These are phyloP conservation scores for Scortum barcoo DNA, from an alignment of 2,113 vertebrate genomes.

Conservation along the genomic window DNA sequence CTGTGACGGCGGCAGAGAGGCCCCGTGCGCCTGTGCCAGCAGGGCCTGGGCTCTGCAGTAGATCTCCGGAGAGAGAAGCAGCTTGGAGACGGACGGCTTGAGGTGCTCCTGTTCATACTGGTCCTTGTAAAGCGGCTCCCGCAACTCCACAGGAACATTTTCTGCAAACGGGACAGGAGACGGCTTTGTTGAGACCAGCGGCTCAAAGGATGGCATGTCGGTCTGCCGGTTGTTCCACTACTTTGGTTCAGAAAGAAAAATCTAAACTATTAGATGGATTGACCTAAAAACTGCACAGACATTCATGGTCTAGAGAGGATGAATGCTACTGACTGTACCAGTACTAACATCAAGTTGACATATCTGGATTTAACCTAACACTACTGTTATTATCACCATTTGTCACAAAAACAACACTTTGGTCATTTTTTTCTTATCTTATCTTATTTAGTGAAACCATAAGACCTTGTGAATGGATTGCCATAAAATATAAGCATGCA, in stretches of 20 bases:
- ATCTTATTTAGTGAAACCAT: background rate
- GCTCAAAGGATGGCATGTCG: background rate
- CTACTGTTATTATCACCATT: no score
- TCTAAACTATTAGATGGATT: background rate
- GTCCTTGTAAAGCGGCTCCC: slow-evolving; percentile 88
- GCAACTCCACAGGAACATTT: slow-evolving; percentile 88
- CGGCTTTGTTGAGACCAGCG: background rate
- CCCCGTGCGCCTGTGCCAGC: slow-evolving; percentile 69
- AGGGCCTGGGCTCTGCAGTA: slow-evolving; percentile 88
- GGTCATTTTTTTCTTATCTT: no score
- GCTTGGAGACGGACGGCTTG: slow-evolving; percentile 86
- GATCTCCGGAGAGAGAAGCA: slow-evolving; percentile 89
- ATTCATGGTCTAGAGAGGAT: background rate
- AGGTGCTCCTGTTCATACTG: slow-evolving; percentile 90
- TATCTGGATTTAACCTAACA: background rate
- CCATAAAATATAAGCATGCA: background rate
- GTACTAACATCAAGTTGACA: background rate
- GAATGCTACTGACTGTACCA: background rate
- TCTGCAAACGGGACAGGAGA: slow-evolving; percentile 72
- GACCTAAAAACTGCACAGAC: background rate
- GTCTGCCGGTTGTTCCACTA: background rate
- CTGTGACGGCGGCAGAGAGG: slow-evolving; percentile 52
- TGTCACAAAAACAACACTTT: no score
- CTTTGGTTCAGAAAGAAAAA: background rate
- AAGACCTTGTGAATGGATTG: background rate